phyloP scores from a whole-genome alignment of 2,113 vertebrate species.

The Spea bombifrons region DNA sequence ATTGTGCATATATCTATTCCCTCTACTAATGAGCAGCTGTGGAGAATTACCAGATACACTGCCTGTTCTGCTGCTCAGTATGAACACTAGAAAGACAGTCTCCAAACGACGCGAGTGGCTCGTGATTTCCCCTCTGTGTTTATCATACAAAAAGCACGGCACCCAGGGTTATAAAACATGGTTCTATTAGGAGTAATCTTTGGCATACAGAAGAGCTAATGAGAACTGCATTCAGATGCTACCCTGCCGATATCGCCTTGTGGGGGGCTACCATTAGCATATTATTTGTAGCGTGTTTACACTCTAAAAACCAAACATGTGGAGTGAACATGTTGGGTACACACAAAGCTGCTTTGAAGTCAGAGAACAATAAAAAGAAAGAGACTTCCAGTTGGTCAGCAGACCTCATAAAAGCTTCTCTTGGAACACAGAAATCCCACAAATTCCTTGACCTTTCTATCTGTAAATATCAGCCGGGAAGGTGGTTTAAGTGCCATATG shows the following conservation, averaged over 20 bases:
- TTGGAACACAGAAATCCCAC: constrained; percentile 40
- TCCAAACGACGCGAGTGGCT: background rate
- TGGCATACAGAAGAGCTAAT: constrained; percentile 33
- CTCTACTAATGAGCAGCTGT: constrained; percentile 2
- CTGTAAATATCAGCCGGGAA: background rate
- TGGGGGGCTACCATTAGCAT: constrained; percentile 58
- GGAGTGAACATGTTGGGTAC: constrained; percentile 59
- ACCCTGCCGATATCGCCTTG: constrained; percentile 10
- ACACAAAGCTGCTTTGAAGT: constrained; percentile 40
- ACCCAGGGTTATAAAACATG: constrained; percentile 17
- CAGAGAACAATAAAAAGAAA: constrained; percentile 46
- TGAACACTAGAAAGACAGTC: constrained; percentile 31
- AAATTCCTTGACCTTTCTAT: constrained; percentile 20
- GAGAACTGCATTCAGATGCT: background rate
- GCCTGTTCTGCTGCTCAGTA: background rate
- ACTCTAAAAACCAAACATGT: constrained; percentile 46
- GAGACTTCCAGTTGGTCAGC: constrained; percentile 31
- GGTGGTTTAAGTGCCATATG: constrained; percentile 35
- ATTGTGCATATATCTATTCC: accelerated
- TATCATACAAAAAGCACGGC: constrained; percentile 4
- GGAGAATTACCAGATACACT: background rate
- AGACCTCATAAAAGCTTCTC: constrained; percentile 14
- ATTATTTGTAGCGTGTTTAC: constrained; percentile 55
- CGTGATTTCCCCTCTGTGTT: constrained; percentile 2
- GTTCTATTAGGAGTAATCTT: constrained; percentile 7